Percentiles rank a stretch among this genome's conserved stretches.
Conservation (phyloP, 1,140 invertebrate genomes). For the Cydia amplana region DNA sequence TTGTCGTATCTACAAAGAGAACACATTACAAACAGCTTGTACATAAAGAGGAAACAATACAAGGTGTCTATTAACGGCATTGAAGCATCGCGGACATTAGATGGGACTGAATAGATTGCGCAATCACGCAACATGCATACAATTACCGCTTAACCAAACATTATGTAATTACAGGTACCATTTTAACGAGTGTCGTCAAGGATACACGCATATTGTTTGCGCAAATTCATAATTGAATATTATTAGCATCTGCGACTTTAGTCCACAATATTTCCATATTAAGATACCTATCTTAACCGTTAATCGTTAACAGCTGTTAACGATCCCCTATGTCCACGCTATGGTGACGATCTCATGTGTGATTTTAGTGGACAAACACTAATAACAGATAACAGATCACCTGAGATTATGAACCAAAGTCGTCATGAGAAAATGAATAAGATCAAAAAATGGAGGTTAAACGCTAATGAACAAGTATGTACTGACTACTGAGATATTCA, state of each 20-base stretch:
- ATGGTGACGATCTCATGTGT: no score
- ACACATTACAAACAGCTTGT: conserved; percentile 1
- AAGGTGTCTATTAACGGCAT: conserved; percentile 43
- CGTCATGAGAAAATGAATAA: no score
- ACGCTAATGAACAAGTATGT: no score
- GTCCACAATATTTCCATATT: no score
- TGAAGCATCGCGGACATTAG: conserved; percentile 58
- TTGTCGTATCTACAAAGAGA: background rate
- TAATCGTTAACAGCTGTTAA: no score
- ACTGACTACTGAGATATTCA: no score
- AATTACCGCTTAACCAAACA: conserved; percentile 34
- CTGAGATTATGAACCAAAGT: no score
- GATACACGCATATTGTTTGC: background rate
- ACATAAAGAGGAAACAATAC: conserved; percentile 36
- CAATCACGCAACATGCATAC: conserved; percentile 44
- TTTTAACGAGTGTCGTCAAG: conserved; percentile 15
- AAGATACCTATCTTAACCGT: no score
- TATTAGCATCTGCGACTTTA: background rate
- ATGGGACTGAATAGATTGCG: conserved; percentile 50
- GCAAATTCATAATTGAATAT: background rate
- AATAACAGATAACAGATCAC: no score
- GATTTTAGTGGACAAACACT: no score
- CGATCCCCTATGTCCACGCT: no score
- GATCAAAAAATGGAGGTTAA: no score
- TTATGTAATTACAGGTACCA: conserved; percentile 23